These are phyloP conservation scores for Cirrhinus molitorella DNA, from an alignment of 2,797 vertebrate genomes.

Conservation along the genomic window DNA sequence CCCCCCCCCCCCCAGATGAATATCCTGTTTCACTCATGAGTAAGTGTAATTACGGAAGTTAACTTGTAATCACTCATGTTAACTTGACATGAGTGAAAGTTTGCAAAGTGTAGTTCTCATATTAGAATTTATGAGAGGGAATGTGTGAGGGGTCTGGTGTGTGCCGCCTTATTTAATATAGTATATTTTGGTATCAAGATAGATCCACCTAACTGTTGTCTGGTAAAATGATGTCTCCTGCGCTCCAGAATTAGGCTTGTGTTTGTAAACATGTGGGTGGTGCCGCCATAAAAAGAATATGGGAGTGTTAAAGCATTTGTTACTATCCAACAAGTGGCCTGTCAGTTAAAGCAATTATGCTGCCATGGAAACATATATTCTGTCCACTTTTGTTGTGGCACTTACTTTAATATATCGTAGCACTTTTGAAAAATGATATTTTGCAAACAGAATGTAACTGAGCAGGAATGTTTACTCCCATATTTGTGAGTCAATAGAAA, in stretches of 20 bases:
- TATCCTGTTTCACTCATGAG: not conserved
- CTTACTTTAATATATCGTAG: not conserved
- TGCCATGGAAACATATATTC: not conserved
- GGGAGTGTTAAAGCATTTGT: slow-evolving; percentile 1
- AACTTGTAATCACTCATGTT: not conserved
- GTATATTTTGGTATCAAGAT: not conserved
- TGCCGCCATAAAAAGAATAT: not conserved
- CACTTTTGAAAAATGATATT: slow-evolving; percentile 20
- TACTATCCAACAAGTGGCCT: slow-evolving; percentile 36
- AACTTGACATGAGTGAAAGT: not conserved
- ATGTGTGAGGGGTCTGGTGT: not conserved
- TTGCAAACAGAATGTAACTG: slow-evolving; percentile 44
- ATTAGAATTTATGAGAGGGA: not conserved
- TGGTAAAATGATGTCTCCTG: not conserved
- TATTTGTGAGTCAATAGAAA: slow-evolving; percentile 37
- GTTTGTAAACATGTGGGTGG: slow-evolving; percentile 41
- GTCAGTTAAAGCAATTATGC: slow-evolving; percentile 32
- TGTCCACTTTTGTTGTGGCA: not conserved
- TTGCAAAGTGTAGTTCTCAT: not conserved
- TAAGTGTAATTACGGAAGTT: not conserved
- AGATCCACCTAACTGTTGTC: slow-evolving; percentile 12
- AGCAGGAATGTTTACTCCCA: slow-evolving; percentile 30
- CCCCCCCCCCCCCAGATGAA: not conserved
- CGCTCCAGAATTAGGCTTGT: slow-evolving; percentile 13
- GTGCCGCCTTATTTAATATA: not conserved